Conservation (phyloP, 2,113 vertebrate species). For the Etheostoma cragini region DNA sequence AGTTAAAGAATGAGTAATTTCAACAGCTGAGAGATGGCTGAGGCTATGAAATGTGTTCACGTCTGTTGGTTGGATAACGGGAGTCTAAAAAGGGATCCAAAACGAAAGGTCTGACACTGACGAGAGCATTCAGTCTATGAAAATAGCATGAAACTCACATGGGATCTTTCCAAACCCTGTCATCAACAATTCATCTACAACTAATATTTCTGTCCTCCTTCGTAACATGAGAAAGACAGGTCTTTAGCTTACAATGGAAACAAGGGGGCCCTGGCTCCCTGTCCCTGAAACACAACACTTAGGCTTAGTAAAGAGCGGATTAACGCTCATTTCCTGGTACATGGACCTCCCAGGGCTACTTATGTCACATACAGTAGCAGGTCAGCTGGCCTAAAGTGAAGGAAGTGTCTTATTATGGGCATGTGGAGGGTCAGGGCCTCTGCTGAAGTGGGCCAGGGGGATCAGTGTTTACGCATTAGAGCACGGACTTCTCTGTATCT, state of each 20-base stretch:
- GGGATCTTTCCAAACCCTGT: neutral
- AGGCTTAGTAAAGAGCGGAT: constrained; percentile 44
- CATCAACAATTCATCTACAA: neutral
- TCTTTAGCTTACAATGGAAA: constrained; percentile 37
- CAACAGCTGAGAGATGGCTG: neutral
- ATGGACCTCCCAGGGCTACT: constrained; percentile 32
- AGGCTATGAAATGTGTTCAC: neutral
- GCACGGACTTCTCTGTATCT: constrained; percentile 29
- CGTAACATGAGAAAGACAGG: neutral
- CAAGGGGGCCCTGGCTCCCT: constrained; percentile 4
- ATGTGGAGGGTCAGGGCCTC: constrained; percentile 45
- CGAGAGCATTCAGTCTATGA: constrained; percentile 7
- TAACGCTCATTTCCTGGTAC: constrained; percentile 63
- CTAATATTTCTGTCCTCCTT: constrained; percentile 8
- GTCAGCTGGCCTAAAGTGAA: constrained; percentile 59
- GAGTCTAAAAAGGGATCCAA: constrained; percentile 10
- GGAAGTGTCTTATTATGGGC: constrained; percentile 82
- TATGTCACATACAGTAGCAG: constrained; percentile 50
- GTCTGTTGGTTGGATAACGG: neutral
- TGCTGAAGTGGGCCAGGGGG: constrained; percentile 43
- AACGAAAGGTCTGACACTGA: neutral
- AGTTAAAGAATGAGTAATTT: neutral
- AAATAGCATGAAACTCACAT: constrained; percentile 9
- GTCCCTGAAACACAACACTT: constrained; percentile 45
- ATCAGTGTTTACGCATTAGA: constrained; percentile 68